Base-by-base conservation (phyloP, 23 tunicate genomes). In the Corella eumyota region DNA sequence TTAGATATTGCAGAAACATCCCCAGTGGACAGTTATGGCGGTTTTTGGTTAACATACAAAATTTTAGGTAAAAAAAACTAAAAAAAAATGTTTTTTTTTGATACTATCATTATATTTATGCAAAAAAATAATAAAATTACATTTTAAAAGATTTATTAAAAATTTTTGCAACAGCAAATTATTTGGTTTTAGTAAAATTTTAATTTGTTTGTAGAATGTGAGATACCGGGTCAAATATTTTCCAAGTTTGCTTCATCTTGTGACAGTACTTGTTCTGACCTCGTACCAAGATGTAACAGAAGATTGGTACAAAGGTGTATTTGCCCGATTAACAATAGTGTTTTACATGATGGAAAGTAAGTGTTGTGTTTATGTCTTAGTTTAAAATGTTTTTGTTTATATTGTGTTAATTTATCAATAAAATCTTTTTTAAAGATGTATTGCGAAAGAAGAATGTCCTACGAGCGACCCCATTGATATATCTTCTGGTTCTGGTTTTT, bases 271-370 rank as follows among this genome's bases (percentile, higher is more conserved):
- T 69, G 74, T 30, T 5, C 25, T 4, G 64, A 55, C 51, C 50
- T 38, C 3, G 36, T 5, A 13, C 74, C 74, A 4, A 4, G 6
- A 3, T 69, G 74, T 33, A 34, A 50, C 19, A 9, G 26, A 17
- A 21, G 30, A 6, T 13, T 69, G 2, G 74, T 69, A 13, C 34
- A 40, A 36, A 55, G 64, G 38, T 69, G 74, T 23, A 34, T 11
- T n/a, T 69, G 74, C 30, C 74, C 74, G 23, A 25, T 33, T 2
- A 64, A 69, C 2, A 56, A 56, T 27, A 6, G 26, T 26, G 40
- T 69, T 26, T 26, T 69, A 36, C 64, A 69, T 34, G 50, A 36
- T 25, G 64, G 64, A 49, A 48, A 46, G 71, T 66, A 50, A 37
- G 71, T 24, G 19, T 33, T 60, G 1, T 26, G 65, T 35, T 4